These are phyloP conservation scores for Clusia tigrina DNA, from an alignment of 2,888 invertebrate species.

Conservation along the genomic window DNA sequence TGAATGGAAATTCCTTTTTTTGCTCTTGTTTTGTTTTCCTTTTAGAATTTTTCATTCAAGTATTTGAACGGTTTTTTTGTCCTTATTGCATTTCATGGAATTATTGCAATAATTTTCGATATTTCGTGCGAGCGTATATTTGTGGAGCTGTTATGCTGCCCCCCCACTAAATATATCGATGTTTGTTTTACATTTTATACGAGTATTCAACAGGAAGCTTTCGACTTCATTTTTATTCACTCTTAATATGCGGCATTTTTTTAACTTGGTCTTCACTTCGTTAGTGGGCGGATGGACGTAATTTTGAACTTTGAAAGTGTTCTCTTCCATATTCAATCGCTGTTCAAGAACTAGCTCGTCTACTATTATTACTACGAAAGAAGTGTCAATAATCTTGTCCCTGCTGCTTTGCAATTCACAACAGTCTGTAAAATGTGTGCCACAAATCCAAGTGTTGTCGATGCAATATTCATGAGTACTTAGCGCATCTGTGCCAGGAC, in stretches of 20 bases:
- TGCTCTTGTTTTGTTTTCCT: neutral
- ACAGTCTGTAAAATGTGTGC: too few species aligned
- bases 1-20: slow-evolving; percentile 4
- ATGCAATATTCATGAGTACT: too few species aligned
- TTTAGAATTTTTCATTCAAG: slow-evolving; percentile 7
- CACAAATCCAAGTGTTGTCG: too few species aligned
- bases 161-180: too few species aligned
- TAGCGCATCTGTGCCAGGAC: too few species aligned
- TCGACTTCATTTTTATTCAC: neutral
- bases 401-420: too few species aligned
- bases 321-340: too few species aligned
- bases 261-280: neutral
- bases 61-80: neutral
- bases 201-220: neutral
- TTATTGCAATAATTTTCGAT: slow-evolving; percentile 1
- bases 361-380: too few species aligned
- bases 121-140: neutral
- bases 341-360: too few species aligned
- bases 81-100: neutral
- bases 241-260: neutral
- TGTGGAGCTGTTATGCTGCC: neutral
- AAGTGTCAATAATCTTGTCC: too few species aligned
- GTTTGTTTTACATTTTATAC: neutral
- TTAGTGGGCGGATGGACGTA: too few species aligned
- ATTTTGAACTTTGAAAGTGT: too few species aligned